These are phyloP conservation scores for Ramphastos sulfuratus DNA, from an alignment of 2,113 vertebrate species.

Conservation along the genomic window DNA sequence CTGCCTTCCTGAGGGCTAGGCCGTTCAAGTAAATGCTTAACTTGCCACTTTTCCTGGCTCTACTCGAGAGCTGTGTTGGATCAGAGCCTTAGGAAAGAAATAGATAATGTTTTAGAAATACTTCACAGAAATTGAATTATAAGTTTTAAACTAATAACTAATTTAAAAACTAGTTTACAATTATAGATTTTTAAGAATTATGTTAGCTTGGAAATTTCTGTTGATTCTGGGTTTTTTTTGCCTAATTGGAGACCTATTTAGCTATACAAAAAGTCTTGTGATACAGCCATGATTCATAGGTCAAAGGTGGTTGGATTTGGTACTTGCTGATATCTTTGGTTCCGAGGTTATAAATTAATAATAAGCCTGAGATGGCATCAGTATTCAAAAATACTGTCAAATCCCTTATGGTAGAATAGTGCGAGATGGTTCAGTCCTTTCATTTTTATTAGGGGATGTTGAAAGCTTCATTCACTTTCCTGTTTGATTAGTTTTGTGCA, in stretches of 20 bases:
- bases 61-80: not conserved
- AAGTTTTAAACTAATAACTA: not conserved
- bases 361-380: not conserved
- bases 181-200: not conserved
- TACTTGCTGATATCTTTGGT: not conserved
- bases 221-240: not conserved
- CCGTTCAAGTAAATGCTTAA: not conserved
- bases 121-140: not conserved
- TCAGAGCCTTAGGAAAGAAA: not conserved
- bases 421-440: not conserved
- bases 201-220: not conserved
- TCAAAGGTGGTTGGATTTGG: not conserved
- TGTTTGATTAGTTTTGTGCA: not conserved
- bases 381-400: not conserved
- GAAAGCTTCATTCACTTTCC: not conserved
- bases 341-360: not conserved
- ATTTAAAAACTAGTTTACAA: not conserved
- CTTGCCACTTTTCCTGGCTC: not conserved
- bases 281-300: not conserved
- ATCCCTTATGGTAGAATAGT: not conserved
- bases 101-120: not conserved
- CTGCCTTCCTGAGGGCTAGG: not conserved
- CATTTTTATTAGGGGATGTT: not conserved
- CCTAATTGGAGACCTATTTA: not conserved
- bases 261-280: not conserved